Evolutionary conservation across 92 coral and sea anemone species (phyloP), one percentile per base, ranked within the genome.

Genomic region (Metridium senile): DNA sequence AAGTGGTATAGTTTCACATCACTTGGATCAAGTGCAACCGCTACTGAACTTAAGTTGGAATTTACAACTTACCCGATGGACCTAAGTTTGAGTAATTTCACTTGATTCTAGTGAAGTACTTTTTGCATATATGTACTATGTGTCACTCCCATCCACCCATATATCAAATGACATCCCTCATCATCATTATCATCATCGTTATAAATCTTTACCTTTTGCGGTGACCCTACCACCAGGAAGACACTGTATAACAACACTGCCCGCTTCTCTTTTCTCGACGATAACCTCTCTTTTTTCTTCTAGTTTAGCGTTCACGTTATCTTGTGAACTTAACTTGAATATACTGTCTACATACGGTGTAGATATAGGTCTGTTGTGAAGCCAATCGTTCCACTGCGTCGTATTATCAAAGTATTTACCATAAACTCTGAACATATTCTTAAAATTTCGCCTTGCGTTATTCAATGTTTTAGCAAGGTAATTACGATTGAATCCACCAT

Each of bases 401-500:
- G 47, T 26, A 63, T 43, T 68, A 21, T 52, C 70, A 32, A 31
- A 73, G 8, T 33, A 9, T 22, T 58, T 22, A 0, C 78, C 78
- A 73, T 73, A 73, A 21, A 73, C 33, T 58, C 11, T 33, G 33
- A 73, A 73, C 64, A 86, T 58, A 53, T 76, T 73, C 31, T 19
- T 62, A 29, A 86, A 86, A 10, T 76, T 26, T 3, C 33, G 26
- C 13, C 13, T 39, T 1, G 90, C 88, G 18, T 84, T 79, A 0
- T 49, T 18, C 10, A 71, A 27, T 23, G 76, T 63, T 21, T 66
- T 56, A 16, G 88, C 88, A 8, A 73, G 53, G 43, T 84, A 84
- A 31, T 77, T 70, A 20, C 71, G 70, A 49, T 70, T 59, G 1
- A 68, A 71, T 53, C 88, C 84, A 18, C 88, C 84, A 66, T 10